Evolutionary conservation across 2,888 invertebrate species (phyloP).

Genomic region (Sinohyriopsis cumingii): DNA sequence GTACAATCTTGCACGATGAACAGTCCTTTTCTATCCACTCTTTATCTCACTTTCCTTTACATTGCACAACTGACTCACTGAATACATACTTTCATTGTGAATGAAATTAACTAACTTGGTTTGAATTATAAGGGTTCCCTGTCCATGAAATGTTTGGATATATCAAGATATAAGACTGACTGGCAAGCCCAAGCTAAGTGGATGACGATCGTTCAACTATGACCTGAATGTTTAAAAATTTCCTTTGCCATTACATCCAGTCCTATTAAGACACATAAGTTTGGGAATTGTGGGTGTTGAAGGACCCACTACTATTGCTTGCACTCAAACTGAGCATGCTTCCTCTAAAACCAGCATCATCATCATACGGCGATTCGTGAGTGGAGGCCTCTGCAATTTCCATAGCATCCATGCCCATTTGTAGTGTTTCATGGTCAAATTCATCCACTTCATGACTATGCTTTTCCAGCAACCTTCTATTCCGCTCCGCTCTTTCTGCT

Average conservation of each 20-base stretch:
- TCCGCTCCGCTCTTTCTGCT: constrained; percentile 91
- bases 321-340: constrained; percentile 94
- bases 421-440: constrained; percentile 95
- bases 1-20: too few relatives aligned
- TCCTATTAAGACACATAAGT: constrained; percentile 25
- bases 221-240: too few relatives aligned
- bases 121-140: too few relatives aligned
- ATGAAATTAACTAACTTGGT: too few relatives aligned
- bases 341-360: constrained; percentile 86
- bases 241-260: not conserved
- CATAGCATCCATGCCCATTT: constrained; percentile 92
- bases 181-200: too few relatives aligned
- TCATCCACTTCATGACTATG: constrained; percentile 92
- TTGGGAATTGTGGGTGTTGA: constrained; percentile 52
- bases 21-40: too few relatives aligned
- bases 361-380: constrained; percentile 91
- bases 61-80: too few relatives aligned
- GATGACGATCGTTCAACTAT: too few relatives aligned
- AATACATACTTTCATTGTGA: too few relatives aligned
- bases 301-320: constrained; percentile 87
- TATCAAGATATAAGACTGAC: too few relatives aligned
- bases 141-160: too few relatives aligned
- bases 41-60: too few relatives aligned
- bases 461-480: constrained; percentile 89
- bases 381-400: constrained; percentile 93